Base-by-base conservation (phyloP, 2,888 invertebrate species). In the Patella depressa region DNA sequence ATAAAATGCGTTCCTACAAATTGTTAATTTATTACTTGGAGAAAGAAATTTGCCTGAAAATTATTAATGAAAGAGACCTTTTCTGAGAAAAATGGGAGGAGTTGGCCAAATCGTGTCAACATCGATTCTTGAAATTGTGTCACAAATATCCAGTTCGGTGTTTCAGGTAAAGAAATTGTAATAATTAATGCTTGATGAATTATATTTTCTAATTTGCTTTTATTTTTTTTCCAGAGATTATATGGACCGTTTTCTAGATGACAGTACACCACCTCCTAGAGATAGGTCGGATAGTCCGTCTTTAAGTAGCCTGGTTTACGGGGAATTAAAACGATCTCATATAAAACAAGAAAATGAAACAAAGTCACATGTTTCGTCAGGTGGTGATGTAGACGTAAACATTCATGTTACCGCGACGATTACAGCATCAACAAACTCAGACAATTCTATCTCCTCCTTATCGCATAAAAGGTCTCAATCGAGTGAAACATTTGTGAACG, bases 191-290 rank as follows among this genome's bases (percentile, higher is more conserved):
- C 34, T 45, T 45, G 72, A 54, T 53, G 12, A 54, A 54, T 24
- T 29, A 34, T 34, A 24, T 34, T 14, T 12, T 59, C 17, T 9
- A 34, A 34, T 73, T 53, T 72, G 24, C n/a, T 24, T 75, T 81
- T 9, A 45, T 45, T 45, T 84, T 78, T 77, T 72, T 88, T 90
- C 55, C 91, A 94, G 94, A 79, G 97, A 97, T 92, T 97, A 96
- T 90, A 97, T 97, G 97, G 97, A 97, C 89, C 94, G 96, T 86
- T 97, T 97, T 92, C 93, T 97, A 86, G 91, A 91, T 79, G 97
- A 97, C 89, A 78, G 81, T 53, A 77, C 75, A 9, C 55, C 79
- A 70, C 81, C 84, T 14, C 79, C 83, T 9, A 78, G 89, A 29
- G 90, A 91, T 76, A 93, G 94, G 45, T 95, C 95, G 77, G 95